phyloP scores from a whole-genome alignment of 30 jellyfish, hydroid and myxozoan genomes.

The Cassiopea andromeda region DNA sequence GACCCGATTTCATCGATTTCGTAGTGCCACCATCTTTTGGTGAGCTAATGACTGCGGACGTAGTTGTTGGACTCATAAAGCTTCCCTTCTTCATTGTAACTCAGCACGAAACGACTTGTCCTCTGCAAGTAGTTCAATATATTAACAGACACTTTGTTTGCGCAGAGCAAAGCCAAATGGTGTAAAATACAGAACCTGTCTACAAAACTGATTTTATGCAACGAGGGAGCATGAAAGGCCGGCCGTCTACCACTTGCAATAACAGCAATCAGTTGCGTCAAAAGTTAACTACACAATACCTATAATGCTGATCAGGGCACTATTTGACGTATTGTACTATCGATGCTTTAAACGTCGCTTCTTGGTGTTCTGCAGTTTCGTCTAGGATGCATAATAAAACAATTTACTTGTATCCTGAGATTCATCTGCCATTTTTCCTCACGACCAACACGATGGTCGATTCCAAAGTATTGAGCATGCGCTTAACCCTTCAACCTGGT shows the following conservation, averaged over 20 bases:
- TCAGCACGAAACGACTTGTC: not conserved
- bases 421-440: slow-evolving; percentile 80
- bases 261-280: slow-evolving; percentile 11
- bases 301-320: slow-evolving; percentile 3
- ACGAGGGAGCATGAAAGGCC: slow-evolving; percentile 13
- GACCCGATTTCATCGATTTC: slow-evolving; percentile 70
- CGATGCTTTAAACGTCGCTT: not conserved
- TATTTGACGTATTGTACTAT: not conserved
- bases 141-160: not conserved
- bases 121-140: not conserved
- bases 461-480: slow-evolving; percentile 65
- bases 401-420: not conserved
- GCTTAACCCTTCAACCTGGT: slow-evolving; percentile 34
- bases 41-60: slow-evolving; percentile 61
- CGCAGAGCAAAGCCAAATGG: not conserved
- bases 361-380: not conserved
- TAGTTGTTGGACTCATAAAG: slow-evolving; percentile 31
- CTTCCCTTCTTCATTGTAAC: slow-evolving; percentile 56
- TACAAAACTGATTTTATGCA: not conserved
- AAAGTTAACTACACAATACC: not conserved
- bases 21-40: slow-evolving; percentile 72
- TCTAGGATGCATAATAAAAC: not conserved
- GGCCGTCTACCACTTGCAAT: slow-evolving; percentile 22
- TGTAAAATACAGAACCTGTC: not conserved
- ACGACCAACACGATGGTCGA: slow-evolving; percentile 74